Conservation (phyloP, 2,113 vertebrate genomes). For the Phaetusa simplex region DNA sequence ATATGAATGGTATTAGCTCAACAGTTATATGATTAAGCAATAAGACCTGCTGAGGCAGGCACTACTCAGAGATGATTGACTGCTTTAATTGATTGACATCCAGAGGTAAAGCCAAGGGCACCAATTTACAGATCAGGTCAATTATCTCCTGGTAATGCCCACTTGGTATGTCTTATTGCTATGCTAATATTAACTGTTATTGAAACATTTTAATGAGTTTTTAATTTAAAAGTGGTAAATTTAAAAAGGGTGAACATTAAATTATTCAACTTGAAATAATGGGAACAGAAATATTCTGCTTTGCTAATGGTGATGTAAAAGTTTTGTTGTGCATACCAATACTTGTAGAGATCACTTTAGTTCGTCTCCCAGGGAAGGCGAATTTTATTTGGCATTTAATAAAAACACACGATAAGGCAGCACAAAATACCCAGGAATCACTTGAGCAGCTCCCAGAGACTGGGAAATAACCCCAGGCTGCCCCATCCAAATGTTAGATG, state of each 20-base stretch:
- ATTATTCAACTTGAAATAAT: slow-evolving; percentile 57
- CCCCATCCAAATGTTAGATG: neutral
- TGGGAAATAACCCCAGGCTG: neutral
- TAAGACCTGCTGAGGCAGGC: slow-evolving; percentile 55
- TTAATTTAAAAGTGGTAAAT: slow-evolving; percentile 66
- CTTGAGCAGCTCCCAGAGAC: neutral
- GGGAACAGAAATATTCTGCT: slow-evolving; percentile 22
- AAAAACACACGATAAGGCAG: neutral
- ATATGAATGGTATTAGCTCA: slow-evolving; percentile 58
- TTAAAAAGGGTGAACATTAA: slow-evolving; percentile 55
- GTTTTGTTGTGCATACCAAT: slow-evolving; percentile 51
- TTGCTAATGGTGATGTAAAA: slow-evolving; percentile 22
- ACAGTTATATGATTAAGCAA: slow-evolving; percentile 63
- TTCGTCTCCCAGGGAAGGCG: neutral
- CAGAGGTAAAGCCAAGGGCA: slow-evolving; percentile 63
- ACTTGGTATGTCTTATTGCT: slow-evolving; percentile 62
- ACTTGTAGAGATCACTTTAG: neutral
- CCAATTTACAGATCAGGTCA: slow-evolving; percentile 64
- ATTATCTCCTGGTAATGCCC: slow-evolving; percentile 66
- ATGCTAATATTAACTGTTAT: slow-evolving; percentile 62
- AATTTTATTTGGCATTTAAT: neutral
- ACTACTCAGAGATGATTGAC: slow-evolving; percentile 36
- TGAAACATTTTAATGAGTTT: slow-evolving; percentile 68
- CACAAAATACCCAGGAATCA: neutral
- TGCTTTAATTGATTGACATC: slow-evolving; percentile 70